Evolutionary conservation across 2,113 vertebrate genomes (phyloP).

Genomic region (Morone chrysops): DNA sequence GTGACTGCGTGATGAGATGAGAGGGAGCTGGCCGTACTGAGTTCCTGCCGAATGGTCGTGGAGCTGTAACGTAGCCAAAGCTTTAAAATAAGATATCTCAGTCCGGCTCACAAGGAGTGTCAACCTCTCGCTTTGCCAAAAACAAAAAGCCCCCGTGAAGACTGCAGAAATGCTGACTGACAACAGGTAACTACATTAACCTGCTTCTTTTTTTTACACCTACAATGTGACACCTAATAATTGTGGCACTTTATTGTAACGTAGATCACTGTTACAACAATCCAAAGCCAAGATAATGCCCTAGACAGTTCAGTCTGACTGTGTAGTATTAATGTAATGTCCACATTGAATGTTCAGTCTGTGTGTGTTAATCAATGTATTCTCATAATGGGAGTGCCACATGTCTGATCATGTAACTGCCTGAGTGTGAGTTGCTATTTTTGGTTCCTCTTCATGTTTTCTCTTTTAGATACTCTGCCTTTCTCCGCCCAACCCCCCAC

Average conservation of each 20-base stretch:
- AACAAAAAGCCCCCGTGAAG: slow-evolving; percentile 20
- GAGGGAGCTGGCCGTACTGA: slow-evolving; percentile 8
- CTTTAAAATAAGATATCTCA: slow-evolving; percentile 20
- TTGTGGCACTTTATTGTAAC: background rate
- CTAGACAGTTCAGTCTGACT: background rate
- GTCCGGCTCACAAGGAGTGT: slow-evolving; percentile 34
- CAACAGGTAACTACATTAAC: slow-evolving; percentile 68
- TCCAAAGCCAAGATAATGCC: background rate
- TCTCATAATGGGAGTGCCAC: slow-evolving; percentile 39
- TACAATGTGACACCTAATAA: background rate
- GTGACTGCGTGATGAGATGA: slow-evolving; percentile 15
- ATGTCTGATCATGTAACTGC: slow-evolving; percentile 64
- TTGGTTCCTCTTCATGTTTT: slow-evolving; percentile 62
- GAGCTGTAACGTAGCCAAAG: slow-evolving; percentile 49
- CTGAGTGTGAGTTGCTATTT: slow-evolving; percentile 68
- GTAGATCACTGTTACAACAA: background rate
- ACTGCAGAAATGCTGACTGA: slow-evolving; percentile 76
- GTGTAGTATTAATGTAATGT: background rate
- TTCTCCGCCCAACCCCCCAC: slow-evolving; percentile 1
- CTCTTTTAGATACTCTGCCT: slow-evolving; percentile 41
- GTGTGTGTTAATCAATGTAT: slow-evolving; percentile 37
- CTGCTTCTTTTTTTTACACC: background rate
- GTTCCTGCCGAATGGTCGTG: slow-evolving; percentile 32
- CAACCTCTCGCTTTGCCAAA: slow-evolving; percentile 52
- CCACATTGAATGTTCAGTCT: background rate